Evolutionary conservation across 2,888 invertebrate species (phyloP).

Genomic region (Cheilosia pagana): DNA sequence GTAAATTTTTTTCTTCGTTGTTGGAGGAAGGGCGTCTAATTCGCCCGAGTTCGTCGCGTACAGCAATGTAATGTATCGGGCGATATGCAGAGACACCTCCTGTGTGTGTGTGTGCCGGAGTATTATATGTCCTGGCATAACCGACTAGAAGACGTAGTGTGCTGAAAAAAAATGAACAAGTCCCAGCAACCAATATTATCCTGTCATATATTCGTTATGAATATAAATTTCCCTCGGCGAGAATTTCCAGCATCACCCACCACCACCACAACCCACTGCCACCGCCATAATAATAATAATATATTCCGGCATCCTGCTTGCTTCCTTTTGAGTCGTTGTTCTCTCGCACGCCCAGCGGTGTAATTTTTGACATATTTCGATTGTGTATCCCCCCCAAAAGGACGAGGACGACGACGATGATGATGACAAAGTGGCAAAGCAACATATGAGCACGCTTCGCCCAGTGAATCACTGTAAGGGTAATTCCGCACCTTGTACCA

Average conservation of each 20-base stretch:
- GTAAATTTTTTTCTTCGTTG: neutral
- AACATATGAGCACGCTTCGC: slow-evolving; percentile 58
- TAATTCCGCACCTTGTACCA: slow-evolving; percentile 50
- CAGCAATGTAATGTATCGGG: slow-evolving; percentile 66
- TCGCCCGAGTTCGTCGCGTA: slow-evolving; percentile 3
- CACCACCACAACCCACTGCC: neutral
- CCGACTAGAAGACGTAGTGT: slow-evolving; percentile 33
- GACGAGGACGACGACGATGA: slow-evolving; percentile 35
- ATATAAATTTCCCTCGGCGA: slow-evolving; percentile 78
- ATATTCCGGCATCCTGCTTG: slow-evolving; percentile 70
- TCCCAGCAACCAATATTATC: slow-evolving; percentile 73
- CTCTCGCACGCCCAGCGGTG: slow-evolving; percentile 32
- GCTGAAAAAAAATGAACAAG: slow-evolving; percentile 60
- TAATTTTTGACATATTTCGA: slow-evolving; percentile 73
- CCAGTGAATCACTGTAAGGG: slow-evolving; percentile 50
- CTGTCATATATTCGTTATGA: slow-evolving; percentile 77
- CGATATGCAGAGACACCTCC: slow-evolving; percentile 68
- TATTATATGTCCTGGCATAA: slow-evolving; percentile 62
- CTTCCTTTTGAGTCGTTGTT: slow-evolving; percentile 51
- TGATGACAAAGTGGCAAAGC: slow-evolving; percentile 73
- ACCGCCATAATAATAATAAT: slow-evolving; percentile 70
- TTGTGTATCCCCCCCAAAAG: slow-evolving; percentile 26
- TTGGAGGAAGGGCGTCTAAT: neutral
- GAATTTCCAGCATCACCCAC: slow-evolving; percentile 61
- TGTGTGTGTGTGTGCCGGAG: slow-evolving; percentile 49